Conservation (phyloP, 2,113 vertebrate genomes). For the Pedetes capensis region DNA sequence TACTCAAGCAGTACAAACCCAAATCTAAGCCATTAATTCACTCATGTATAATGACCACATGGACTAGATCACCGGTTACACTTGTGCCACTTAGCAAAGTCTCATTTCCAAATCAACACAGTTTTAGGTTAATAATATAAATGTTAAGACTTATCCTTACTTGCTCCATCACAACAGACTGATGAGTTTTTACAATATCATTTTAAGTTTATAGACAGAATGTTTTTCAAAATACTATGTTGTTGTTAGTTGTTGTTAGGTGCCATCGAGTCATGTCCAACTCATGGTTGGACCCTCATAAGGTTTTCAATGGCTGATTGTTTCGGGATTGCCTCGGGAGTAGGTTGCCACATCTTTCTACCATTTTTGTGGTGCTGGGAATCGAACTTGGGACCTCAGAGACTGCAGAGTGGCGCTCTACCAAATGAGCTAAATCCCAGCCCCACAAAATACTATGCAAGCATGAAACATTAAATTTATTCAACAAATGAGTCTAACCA, state of each 20-base stretch:
- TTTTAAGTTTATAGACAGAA: background rate
- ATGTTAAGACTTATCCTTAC: background rate
- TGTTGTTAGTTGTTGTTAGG: no score
- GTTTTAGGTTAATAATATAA: conserved; percentile 26
- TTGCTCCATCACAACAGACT: background rate
- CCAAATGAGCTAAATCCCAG: no score
- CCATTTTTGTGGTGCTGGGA: no score
- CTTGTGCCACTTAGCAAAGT: conserved; percentile 55
- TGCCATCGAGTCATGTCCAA: no score
- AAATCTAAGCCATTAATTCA: conserved; percentile 70
- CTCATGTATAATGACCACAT: conserved; percentile 55
- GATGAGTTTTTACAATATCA: background rate
- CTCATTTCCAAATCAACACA: conserved; percentile 51
- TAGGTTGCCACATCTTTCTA: no score
- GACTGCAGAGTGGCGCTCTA: no score
- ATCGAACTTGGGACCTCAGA: no score
- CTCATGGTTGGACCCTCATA: no score
- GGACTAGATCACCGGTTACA: conserved; percentile 70
- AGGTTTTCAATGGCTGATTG: no score
- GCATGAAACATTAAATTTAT: background rate
- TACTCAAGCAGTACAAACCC: conserved; percentile 47
- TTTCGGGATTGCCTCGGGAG: no score
- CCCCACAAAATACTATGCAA: no score
- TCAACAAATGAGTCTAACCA: background rate
- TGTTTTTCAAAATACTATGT: background rate